Base-by-base conservation (phyloP, 2,113 vertebrate species). In the Vicugna pacos region DNA sequence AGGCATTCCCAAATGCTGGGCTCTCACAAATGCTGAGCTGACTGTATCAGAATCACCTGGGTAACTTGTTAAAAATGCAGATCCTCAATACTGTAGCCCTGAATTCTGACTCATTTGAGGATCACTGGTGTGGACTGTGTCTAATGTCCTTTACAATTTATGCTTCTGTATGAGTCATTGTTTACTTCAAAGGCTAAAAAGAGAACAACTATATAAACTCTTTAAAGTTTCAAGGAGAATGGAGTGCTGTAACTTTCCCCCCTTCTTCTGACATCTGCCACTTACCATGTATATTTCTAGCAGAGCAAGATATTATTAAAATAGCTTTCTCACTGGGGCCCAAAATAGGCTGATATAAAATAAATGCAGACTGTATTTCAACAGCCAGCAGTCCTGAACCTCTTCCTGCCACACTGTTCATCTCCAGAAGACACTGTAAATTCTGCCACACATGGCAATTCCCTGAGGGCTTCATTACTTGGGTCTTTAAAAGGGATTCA, bases 381-480 rank as follows among this genome's bases (percentile, higher is more conserved):
- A 83, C 38, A 93, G 83, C 58, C 16, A 6, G 42, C 65, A 77
- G 54, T 42, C 76, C 52, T 70, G 58, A 76, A 72, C 80, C 77
- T 72, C 35, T 76, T 86, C n/a, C 50, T 85, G 90, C 70, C 54
- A 91, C 85, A 42, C 38, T 50, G 64, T 56, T 92, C 62, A 19
- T 56, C 73, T 79, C 62, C 30, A 89, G 73, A 75, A 92, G 73
- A 42, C 75, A 62, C 92, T 62, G 87, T 35, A 73, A 93, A 91
- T 93, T 91, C 90, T 56, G 60, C 75, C 19, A 5, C 0, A 4
- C 46, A 35, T 0, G 11, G 73, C 35, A 67, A 75, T 58, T 95
- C 97, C 96, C 97, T 0, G 26, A 76, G 93, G 97, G 77, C 97
- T 97, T 97, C 97, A 97, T 98, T 97, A 97, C 62, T 20, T 81